These are phyloP conservation scores for Megalonaias nervosa DNA, from an alignment of 1,140 invertebrate species.

Conservation along the genomic window DNA sequence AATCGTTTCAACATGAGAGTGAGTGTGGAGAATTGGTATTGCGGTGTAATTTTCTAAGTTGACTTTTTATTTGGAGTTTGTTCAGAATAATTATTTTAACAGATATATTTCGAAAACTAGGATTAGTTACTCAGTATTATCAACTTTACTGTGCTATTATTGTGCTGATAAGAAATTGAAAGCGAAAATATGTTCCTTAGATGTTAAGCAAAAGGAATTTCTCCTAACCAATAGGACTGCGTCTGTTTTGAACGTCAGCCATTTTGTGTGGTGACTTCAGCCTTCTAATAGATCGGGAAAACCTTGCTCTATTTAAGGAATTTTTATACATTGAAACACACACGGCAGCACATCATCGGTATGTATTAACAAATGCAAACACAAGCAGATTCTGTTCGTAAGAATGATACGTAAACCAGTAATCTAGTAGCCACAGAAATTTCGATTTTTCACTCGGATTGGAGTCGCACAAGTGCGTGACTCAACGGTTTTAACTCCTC, in stretches of 20 bases:
- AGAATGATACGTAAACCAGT: slow-evolving; percentile 22
- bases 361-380: slow-evolving; percentile 21
- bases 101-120: background rate
- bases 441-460: background rate
- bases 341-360: slow-evolving; percentile 29
- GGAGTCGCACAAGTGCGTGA: no score
- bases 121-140: background rate
- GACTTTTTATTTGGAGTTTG: background rate
- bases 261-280: slow-evolving; percentile 50
- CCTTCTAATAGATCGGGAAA: slow-evolving; percentile 33
- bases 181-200: background rate
- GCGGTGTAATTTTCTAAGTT: slow-evolving; percentile 15
- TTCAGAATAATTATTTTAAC: slow-evolving; percentile 4
- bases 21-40: slow-evolving; percentile 23
- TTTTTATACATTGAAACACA: slow-evolving; percentile 28
- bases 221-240: slow-evolving; percentile 55
- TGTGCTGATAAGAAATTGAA: slow-evolving; percentile 1
- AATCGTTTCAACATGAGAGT: slow-evolving; percentile 48
- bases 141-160: background rate
- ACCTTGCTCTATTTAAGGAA: slow-evolving; percentile 35
- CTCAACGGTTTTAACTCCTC: no score
- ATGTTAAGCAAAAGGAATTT: slow-evolving; percentile 30
- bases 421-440: slow-evolving; percentile 18
- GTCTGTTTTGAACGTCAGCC: slow-evolving; percentile 57
- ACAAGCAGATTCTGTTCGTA: slow-evolving; percentile 21